Evolutionary conservation across 23 tunicate genomes (phyloP), one percentile per base, ranked within the genome.

Genomic region (Halocynthia roretzi): DNA sequence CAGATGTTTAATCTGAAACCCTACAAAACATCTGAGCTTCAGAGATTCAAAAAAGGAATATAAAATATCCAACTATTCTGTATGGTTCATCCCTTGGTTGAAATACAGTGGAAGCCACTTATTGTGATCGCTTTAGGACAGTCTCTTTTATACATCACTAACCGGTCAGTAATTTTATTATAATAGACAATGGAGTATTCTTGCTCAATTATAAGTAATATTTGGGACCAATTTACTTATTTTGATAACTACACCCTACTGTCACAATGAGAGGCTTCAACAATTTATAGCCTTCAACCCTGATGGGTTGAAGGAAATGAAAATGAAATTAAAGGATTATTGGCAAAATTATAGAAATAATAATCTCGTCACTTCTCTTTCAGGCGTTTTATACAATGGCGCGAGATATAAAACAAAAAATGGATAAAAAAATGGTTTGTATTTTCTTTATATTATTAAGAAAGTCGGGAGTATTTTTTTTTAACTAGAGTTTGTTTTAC

Each of bases 351-450:
- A 31, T 31, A 4, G 44, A 31, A 31, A 31, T 31, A 31, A 31
- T 31, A 31, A 31, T 31, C 44, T 68, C 18, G 5, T 21, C 22
- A n/a, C 51, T 52, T 72, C 9, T 17, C 11, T 62, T 68, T 40
- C 64, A 87, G 93, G 97, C 97, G 6, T 91, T 91, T 71, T 85
- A 76, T 54, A 91, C 90, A 5, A 85, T 91, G 77, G 97, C 97
- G n/a, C 58, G 91, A 67, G 97, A 91, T 65, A 91, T 91, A 20
- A 91, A 91, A 72, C 52, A 63, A 8, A 85, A 91, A 66, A 91
- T 91, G 97, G 97, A 91, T 51, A 74, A 66, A 6, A 91, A 85
- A 82, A 81, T 91, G 97, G 44, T 31, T 31, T 31, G 44, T 31
- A 31, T 31, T 31, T 31, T 31, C 44, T 31, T 31, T 0, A 76